Base-by-base conservation (phyloP, 2,888 invertebrate species). In the Ashinkailepas kermadecensis region DNA sequence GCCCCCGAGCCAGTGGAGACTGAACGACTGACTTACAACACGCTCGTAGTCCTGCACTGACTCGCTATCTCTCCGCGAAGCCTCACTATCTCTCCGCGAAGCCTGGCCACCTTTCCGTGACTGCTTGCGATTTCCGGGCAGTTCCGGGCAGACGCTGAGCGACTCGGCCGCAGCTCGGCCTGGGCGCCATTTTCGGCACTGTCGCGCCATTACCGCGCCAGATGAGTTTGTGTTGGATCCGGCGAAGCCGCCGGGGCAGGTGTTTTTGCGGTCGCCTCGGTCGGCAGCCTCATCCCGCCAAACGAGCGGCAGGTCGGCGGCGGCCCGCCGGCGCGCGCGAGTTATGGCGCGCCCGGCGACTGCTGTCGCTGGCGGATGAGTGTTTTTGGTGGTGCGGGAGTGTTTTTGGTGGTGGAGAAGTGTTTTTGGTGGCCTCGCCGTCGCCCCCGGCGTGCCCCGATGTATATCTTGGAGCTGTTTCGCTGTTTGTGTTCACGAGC, bases 201-300 rank as follows among this genome's bases (percentile, higher is more conserved):
- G 57, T 9, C 80, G 25, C 39, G 58, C 54, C 59, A 39, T 80
- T 39, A 13, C 39, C 23, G 65, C 23, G 2, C 18, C 64, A 11
- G 57, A 64, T 7, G 23, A 56, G 62, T 67, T 80, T 80, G 23
- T 56, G 64, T 39, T 80, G 74, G 81, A 56, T 67, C n/a, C 59
- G 56, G 11, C 78, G 39, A 4, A 39, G 39, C 57, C 57, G 54
- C 23, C 74, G 2, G 1, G 23, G 23, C 65, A 12, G 65, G 23
- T 23, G 65, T 67, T 67, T 23, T 67, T 67, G 23, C 12, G 13
- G 65, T 9, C 11, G 65, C 23, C 65, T 1, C 23, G 21, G 65
- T 11, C 10, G 65, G 21, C 65, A 0, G 23, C 23, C 10, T 67
- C 23, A 67, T 67, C 65, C 13, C 39, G 39, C 39, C 39, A 39